Evolutionary conservation across 92 coral and sea anemone genomes (phyloP), one percentile per base, ranked within the genome.

Genomic region (Epizoanthus fatuus): DNA sequence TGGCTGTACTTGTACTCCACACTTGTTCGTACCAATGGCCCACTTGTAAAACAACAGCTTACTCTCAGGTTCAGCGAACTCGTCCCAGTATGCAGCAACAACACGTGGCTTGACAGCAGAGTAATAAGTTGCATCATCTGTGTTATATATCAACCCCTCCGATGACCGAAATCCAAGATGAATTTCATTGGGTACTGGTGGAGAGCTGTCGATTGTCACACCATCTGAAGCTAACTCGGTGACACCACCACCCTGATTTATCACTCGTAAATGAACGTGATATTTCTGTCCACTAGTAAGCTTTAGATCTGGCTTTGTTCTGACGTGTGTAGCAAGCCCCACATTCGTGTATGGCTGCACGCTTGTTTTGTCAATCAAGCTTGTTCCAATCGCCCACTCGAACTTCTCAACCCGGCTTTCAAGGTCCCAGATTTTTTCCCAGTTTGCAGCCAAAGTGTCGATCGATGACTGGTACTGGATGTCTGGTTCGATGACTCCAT

Each of bases 401-500:
- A 96, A 96, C 58, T 85, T 88, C 22, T 91, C 94, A 19, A 96
- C 87, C 55, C 91, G 87, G 56, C 99, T 96, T 57, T 94, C 91
- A 76, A 94, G 85, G 81, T 94, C 98, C 98, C 98, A 96, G 67
- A 96, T 86, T 58, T 94, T 92, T 87, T 94, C 99, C 99, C 99
- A 96, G 85, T 96, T 96, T 40, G 98, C 99, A 13, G 92, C 91
- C 81, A 96, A 81, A 15, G 54, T 73, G 29, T 87, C 86, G 5
- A 89, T 65, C 1, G 98, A 96, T 7, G 95, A 85, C 86, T 96
- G 99, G 72, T 96, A 96, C 63, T 55, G 79, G 3, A 96, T 71
- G 62, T 96, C 99, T 10, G 99, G 99, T 55, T 96, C 98, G 15
- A 96, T 71, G 11, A 92, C 83, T 44, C 99, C 99, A 73, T 96